Conservation (phyloP, 2,797 vertebrate species). For the Centropyge bicolor region DNA sequence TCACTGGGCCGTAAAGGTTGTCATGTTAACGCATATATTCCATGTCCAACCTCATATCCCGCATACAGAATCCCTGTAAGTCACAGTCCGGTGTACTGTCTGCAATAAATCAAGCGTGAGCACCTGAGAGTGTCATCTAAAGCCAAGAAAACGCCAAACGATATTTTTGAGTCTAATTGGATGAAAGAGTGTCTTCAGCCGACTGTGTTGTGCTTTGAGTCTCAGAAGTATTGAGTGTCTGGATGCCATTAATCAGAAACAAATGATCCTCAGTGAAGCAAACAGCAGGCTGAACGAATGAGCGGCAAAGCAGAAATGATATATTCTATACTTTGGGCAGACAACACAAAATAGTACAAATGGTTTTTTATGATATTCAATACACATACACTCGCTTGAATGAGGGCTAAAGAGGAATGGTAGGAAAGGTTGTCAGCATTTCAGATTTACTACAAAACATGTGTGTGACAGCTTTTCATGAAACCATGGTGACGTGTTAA, state of each 20-base stretch:
- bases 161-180: constrained; percentile 70
- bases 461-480: not conserved
- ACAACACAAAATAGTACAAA: not conserved
- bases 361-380: not conserved
- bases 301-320: constrained; percentile 21
- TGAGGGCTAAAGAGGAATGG: not conserved
- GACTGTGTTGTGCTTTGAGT: constrained; percentile 47
- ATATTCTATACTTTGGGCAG: not conserved
- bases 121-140: constrained; percentile 60
- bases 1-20: constrained; percentile 53
- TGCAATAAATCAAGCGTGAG: constrained; percentile 66
- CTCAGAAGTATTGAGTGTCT: constrained; percentile 38
- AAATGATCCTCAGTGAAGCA: constrained; percentile 45
- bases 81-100: constrained; percentile 35
- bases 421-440: no score
- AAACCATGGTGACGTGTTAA: not conserved
- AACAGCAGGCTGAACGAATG: constrained; percentile 14
- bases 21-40: constrained; percentile 53
- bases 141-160: constrained; percentile 64
- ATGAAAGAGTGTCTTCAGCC: constrained; percentile 61
- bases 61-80: constrained; percentile 38
- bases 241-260: constrained; percentile 66
- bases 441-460: not conserved
- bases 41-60: constrained; percentile 39
- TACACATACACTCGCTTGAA: not conserved